phyloP scores from a whole-genome alignment of 2,797 vertebrate species.

The Platalea minor region DNA sequence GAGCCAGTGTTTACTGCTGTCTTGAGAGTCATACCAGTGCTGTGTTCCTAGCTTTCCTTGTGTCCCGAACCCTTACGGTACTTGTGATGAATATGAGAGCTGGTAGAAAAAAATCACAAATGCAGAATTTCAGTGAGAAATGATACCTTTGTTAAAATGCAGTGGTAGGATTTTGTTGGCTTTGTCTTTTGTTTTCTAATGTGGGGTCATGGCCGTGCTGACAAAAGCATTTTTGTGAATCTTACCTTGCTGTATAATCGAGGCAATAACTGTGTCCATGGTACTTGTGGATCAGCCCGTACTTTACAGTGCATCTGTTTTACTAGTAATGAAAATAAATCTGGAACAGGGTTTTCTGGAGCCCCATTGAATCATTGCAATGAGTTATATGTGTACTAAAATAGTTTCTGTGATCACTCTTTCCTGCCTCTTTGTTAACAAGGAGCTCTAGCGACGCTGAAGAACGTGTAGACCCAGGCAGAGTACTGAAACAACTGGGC shows the following conservation, averaged over 20 bases:
- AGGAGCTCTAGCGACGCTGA: not conserved
- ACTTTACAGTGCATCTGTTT: not conserved
- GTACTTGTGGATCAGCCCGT: not conserved
- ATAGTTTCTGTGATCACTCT: not conserved
- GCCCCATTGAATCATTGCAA: not conserved
- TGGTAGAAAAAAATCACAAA: not conserved
- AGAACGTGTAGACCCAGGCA: not conserved
- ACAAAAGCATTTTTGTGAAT: not conserved
- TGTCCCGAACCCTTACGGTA: not conserved
- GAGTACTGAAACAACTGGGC: not conserved
- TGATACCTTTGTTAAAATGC: not conserved
- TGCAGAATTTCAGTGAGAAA: not conserved
- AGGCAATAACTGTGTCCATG: not conserved
- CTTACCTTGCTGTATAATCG: not conserved
- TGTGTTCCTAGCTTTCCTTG: not conserved
- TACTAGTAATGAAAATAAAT: not conserved
- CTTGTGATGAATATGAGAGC: not conserved
- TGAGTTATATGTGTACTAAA: not conserved
- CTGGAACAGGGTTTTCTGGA: not conserved
- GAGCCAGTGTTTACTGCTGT: not conserved
- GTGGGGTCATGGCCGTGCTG: not conserved
- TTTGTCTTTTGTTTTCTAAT: not conserved
- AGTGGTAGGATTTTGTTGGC: not conserved
- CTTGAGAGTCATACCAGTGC: not conserved
- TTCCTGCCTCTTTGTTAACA: not conserved